These are phyloP conservation scores for Sinocyclocheilus maitianheensis DNA, from an alignment of 2,113 vertebrate species.

Conservation along the genomic window DNA sequence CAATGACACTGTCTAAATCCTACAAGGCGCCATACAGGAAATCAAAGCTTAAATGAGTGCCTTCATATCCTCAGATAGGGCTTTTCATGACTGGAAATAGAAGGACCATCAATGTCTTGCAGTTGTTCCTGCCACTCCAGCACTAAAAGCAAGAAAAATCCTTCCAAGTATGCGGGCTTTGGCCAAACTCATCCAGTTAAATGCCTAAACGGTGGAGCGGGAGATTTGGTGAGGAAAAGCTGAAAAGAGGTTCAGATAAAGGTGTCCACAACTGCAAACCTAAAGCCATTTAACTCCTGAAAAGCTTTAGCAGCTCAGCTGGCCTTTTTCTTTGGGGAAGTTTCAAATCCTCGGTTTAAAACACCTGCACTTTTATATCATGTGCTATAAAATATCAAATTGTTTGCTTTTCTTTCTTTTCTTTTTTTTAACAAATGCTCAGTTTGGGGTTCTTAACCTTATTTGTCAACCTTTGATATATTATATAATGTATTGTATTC, in stretches of 20 bases:
- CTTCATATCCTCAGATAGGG: not conserved
- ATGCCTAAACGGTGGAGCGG: not conserved
- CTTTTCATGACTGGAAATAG: constrained; percentile 22
- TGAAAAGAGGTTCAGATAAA: constrained; percentile 14
- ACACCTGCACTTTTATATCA: not conserved
- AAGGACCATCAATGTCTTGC: not conserved
- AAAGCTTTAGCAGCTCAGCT: constrained; percentile 4
- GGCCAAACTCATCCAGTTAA: constrained; percentile 30
- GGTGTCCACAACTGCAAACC: constrained; percentile 15
- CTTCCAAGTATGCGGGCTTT: constrained; percentile 11
- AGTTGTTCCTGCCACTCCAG: constrained; percentile 2
- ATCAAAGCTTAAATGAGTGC: constrained; percentile 27
- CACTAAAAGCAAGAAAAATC: constrained; percentile 13
- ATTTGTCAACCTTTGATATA: not conserved
- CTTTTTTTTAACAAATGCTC: not conserved
- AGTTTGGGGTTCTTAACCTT: not conserved
- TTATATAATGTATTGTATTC: not conserved
- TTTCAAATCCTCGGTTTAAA: not conserved
- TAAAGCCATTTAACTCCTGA: constrained; percentile 27
- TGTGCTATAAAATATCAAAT: no score
- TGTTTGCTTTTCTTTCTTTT: not conserved
- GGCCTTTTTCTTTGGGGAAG: not conserved
- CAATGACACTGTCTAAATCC: not conserved
- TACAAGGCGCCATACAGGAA: not conserved
- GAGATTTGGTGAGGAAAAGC: constrained; percentile 26